phyloP scores from a whole-genome alignment of 2,797 vertebrate genomes.

The Malurus splendens region DNA sequence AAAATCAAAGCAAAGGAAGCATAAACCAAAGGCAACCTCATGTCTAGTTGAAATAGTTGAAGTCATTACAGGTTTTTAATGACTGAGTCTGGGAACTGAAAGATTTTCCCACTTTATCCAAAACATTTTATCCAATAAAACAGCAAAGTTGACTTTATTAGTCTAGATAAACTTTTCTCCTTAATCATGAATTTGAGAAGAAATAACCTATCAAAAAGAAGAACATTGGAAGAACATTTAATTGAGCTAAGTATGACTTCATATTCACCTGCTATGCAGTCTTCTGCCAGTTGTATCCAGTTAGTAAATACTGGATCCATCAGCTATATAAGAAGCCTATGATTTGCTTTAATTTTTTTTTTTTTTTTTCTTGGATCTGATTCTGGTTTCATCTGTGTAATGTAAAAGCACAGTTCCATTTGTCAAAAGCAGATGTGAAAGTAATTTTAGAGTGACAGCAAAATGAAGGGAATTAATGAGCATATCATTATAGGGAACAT shows the following conservation, averaged over 20 bases:
- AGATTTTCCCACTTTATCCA: not conserved
- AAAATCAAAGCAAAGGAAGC: not conserved
- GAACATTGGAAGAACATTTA: not conserved
- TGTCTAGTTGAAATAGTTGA: not conserved
- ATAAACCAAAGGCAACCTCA: not conserved
- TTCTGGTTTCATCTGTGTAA: not conserved
- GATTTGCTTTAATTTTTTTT: not conserved
- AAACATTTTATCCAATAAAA: not conserved
- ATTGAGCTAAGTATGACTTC: not conserved
- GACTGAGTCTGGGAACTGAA: not conserved
- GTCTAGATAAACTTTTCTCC: not conserved
- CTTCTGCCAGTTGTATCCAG: not conserved
- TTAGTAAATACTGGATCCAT: not conserved
- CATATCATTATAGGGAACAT: not conserved
- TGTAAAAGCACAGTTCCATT: not conserved
- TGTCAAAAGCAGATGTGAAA: not conserved
- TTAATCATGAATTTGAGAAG: not conserved
- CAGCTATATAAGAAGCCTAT: not conserved
- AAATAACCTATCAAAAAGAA: not conserved
- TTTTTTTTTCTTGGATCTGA: not conserved
- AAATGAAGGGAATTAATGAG: not conserved
- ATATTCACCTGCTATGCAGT: not conserved
- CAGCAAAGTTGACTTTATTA: not conserved
- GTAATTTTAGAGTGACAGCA: not conserved
- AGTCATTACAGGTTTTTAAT: not conserved